phyloP scores from a whole-genome alignment of 2,797 vertebrate species.

The Helicolenus hilgendorfi region DNA sequence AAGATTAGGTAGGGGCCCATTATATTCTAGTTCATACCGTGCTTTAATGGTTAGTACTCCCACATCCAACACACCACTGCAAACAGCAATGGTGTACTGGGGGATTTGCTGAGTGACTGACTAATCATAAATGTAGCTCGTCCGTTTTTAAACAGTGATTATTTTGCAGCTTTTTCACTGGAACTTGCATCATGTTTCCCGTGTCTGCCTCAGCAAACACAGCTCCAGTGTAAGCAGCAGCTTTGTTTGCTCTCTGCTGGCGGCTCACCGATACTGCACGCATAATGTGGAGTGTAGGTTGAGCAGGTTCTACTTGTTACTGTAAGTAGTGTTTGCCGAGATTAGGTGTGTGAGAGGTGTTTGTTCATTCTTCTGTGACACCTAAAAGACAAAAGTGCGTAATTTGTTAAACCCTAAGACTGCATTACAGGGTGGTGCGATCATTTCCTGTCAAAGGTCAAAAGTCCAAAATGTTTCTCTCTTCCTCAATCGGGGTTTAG shows the following conservation, averaged over 20 bases:
- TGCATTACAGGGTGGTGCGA: background rate
- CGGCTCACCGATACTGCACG: slow-evolving; percentile 37
- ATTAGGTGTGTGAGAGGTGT: background rate
- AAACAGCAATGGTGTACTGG: background rate
- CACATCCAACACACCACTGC: background rate
- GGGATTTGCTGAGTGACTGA: background rate
- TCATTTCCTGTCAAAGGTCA: slow-evolving; percentile 3
- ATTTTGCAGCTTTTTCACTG: background rate
- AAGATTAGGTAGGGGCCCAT: background rate
- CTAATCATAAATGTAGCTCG: background rate
- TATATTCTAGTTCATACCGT: background rate
- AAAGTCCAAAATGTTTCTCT: background rate
- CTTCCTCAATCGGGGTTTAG: background rate
- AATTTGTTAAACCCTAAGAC: background rate
- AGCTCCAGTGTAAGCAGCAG: background rate
- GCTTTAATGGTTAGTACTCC: background rate
- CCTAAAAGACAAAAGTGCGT: background rate
- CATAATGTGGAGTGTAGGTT: background rate
- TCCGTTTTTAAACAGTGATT: background rate
- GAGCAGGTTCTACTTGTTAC: background rate
- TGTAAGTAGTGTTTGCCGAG: background rate
- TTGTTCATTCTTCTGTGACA: slow-evolving; percentile 16
- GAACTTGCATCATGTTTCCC: background rate
- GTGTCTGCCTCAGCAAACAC: background rate
- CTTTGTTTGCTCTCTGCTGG: slow-evolving; percentile 66